Conservation (phyloP, 2,113 vertebrate genomes). For the Canis aureus region DNA sequence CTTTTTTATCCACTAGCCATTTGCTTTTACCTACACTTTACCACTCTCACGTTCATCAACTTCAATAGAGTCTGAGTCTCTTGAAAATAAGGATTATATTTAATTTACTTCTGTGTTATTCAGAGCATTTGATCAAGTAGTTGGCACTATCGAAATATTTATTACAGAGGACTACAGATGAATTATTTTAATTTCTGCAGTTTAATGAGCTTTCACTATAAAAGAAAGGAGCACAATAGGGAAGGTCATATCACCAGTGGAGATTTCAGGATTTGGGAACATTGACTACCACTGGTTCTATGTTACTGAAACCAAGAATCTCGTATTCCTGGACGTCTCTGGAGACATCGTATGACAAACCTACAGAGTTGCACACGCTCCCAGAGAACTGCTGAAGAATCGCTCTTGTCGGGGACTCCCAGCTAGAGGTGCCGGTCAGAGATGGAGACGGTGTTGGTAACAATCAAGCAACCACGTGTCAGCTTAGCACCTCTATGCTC, state of each 20-base stretch:
- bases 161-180: neutral
- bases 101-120: conserved; percentile 11
- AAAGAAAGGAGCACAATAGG: neutral
- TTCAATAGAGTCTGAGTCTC: neutral
- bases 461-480: neutral
- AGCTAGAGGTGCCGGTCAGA: neutral
- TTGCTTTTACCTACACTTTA: neutral
- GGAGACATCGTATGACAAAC: neutral
- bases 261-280: neutral
- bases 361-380: neutral
- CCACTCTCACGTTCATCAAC: neutral
- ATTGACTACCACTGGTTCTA: neutral
- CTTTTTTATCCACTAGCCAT: neutral
- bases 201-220: neutral
- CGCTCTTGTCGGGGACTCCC: neutral
- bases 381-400: neutral
- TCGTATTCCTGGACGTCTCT: neutral
- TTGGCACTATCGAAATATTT: conserved; percentile 36
- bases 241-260: neutral
- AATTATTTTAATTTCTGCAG: conserved; percentile 34
- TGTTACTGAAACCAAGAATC: neutral
- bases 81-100: neutral
- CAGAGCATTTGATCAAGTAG: neutral
- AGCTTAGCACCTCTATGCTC: neutral
- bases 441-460: neutral